Conservation (phyloP, 2,113 vertebrate species). For the Hypocryptadius cinnamomeus region DNA sequence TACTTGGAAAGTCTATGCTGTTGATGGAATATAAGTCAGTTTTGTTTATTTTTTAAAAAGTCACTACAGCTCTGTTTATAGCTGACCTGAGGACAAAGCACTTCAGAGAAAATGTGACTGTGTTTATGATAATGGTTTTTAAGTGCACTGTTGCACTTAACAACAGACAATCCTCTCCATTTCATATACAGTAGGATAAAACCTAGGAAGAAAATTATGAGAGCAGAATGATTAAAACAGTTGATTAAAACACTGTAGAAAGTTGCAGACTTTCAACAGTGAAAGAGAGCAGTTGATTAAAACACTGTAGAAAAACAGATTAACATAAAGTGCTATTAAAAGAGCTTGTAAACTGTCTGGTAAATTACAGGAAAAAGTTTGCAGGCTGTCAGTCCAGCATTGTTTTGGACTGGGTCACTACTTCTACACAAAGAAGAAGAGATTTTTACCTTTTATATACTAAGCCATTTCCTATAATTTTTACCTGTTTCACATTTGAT, state of each 20-base stretch:
- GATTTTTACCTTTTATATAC: not conserved
- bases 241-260: not conserved
- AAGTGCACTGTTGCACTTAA: not conserved
- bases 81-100: not conserved
- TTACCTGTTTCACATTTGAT: not conserved
- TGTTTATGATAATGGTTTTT: not conserved
- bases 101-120: not conserved
- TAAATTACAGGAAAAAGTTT: not conserved
- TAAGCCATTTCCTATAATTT: not conserved
- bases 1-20: not conserved
- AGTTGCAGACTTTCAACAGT: too few species aligned
- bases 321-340: not conserved
- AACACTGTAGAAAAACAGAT: not conserved
- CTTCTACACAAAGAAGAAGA: not conserved
- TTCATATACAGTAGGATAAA: not conserved
- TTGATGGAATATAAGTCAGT: not conserved
- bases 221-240: not conserved
- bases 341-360: not conserved
- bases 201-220: not conserved
- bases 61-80: not conserved
- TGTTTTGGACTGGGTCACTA: not conserved
- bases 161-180: not conserved
- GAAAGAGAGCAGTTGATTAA: too few species aligned
- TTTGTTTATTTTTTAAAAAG: not conserved
- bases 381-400: not conserved